Evolutionary conservation across 2,797 vertebrate genomes (phyloP), one percentile per base, ranked within the genome.

Genomic region (Borostomias antarcticus): DNA sequence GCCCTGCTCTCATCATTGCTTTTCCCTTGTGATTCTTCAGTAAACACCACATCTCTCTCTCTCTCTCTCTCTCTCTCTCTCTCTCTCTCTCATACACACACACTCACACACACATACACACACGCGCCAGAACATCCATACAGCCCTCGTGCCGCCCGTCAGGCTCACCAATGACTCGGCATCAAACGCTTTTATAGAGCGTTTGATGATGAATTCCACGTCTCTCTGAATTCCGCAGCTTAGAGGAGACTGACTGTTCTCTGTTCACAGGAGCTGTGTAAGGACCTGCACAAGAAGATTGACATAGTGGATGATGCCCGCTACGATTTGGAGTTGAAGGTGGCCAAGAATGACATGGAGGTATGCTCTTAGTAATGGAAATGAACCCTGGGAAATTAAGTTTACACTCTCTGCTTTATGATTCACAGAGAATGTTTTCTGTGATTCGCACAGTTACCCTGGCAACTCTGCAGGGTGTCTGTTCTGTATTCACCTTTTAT

Each of bases 351-450:
- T 83, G 82, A 82, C 47, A 79, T 82, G 47, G 83, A 89, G 79
- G 75, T 83, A 78, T 66, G 19, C 74, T 82, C 83, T 89, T 88
- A 88, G 88, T 88, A 82, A 87, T 89, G 86, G 85, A 89, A 89
- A 89, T 88, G 73, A 88, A 81, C 70, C 23, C 13, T 21, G 17
- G n/a, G n/a, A n/a, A n/a, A n/a, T n/a, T n/a, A 11, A 61, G 58
- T 47, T n/a, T 10, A 28, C 40, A 29, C 23, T 60, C 8, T 17
- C 15, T 13, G 37, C 10, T 5, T 51, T 43, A 4, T 25, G 51
- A 53, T 53, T 53, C 51, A 25, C n/a, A 21, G 25, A 23, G 23
- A 60, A 15, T 26, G 2, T 19, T 4, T 19, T 8, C 7, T 23
- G n/a, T 21, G 48, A 51, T 51, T 51, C 19, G 17, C 21, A 19